Conservation (phyloP, 2,888 invertebrate genomes). For the Phasia obesa region DNA sequence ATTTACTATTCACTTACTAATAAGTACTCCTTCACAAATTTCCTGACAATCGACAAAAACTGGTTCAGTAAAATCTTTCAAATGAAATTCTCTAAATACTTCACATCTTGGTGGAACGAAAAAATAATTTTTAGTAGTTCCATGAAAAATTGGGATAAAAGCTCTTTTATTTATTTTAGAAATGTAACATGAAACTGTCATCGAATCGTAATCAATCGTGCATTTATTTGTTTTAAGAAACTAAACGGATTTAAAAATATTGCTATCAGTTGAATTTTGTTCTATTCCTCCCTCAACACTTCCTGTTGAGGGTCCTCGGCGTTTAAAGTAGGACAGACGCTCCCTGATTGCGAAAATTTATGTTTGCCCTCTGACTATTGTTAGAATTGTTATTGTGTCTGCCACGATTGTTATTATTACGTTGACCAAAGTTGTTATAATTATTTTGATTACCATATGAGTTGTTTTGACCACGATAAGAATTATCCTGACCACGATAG, state of each 20-base stretch:
- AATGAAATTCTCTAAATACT: slow-evolving; percentile 14
- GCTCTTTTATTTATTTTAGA: too few species aligned
- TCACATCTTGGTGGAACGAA: slow-evolving; percentile 47
- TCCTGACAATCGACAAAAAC: too few species aligned
- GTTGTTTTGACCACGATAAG: neutral
- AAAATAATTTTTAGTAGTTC: slow-evolving; percentile 3
- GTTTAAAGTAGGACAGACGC: slow-evolving; percentile 41
- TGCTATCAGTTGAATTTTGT: slow-evolving; percentile 10
- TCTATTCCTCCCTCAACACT: slow-evolving; percentile 40
- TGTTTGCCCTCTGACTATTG: neutral
- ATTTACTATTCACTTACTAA: too few species aligned
- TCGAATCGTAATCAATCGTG: too few species aligned
- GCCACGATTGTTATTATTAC: slow-evolving; percentile 12
- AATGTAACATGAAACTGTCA: slow-evolving; percentile 24
- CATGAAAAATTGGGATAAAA: slow-evolving; percentile 33
- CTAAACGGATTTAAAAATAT: slow-evolving; percentile 18
- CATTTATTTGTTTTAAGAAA: slow-evolving; percentile 43
- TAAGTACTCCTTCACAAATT: too few species aligned
- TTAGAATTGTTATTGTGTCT: slow-evolving; percentile 1
- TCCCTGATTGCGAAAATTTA: neutral
- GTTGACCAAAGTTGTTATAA: neutral
- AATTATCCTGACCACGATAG: too few species aligned
- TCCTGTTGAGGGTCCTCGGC: slow-evolving; percentile 49
- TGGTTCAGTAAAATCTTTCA: too few species aligned
- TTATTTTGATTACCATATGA: neutral